Conservation (phyloP, 2,113 vertebrate genomes). For the Hiodon alosoides region DNA sequence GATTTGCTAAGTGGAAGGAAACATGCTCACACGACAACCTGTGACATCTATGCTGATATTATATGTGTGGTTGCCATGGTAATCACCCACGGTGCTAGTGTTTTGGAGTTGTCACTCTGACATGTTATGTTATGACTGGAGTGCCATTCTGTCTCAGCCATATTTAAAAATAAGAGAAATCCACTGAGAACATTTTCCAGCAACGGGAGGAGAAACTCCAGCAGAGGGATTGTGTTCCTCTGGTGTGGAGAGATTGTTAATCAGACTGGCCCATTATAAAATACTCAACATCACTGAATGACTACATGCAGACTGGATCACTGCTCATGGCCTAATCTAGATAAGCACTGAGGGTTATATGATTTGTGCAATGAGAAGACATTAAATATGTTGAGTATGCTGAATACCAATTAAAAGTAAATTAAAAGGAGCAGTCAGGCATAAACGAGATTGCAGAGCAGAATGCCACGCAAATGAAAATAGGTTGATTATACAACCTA, state of each 20-base stretch:
- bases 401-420: slow-evolving; percentile 33
- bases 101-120: too few species aligned
- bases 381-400: slow-evolving; percentile 26
- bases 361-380: slow-evolving; percentile 30
- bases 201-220: too few species aligned
- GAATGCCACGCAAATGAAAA: slow-evolving; percentile 5
- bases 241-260: background rate
- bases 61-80: too few species aligned
- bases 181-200: too few species aligned
- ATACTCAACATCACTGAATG: background rate
- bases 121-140: too few species aligned
- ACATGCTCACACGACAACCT: too few species aligned
- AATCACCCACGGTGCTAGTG: too few species aligned
- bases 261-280: background rate
- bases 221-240: background rate
- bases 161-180: too few species aligned
- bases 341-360: slow-evolving; percentile 18
- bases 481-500: background rate
- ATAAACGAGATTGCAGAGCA: slow-evolving; percentile 11
- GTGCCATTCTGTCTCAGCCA: too few species aligned
- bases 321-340: slow-evolving; percentile 1
- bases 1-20: too few species aligned
- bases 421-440: slow-evolving; percentile 29
- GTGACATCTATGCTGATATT: too few species aligned
- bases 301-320: slow-evolving; percentile 10